Percentiles rank a stretch among this genome's conserved stretches.
These are phyloP conservation scores for Osmerus mordax DNA, from an alignment of 2,113 vertebrate genomes.

Conservation along the genomic window DNA sequence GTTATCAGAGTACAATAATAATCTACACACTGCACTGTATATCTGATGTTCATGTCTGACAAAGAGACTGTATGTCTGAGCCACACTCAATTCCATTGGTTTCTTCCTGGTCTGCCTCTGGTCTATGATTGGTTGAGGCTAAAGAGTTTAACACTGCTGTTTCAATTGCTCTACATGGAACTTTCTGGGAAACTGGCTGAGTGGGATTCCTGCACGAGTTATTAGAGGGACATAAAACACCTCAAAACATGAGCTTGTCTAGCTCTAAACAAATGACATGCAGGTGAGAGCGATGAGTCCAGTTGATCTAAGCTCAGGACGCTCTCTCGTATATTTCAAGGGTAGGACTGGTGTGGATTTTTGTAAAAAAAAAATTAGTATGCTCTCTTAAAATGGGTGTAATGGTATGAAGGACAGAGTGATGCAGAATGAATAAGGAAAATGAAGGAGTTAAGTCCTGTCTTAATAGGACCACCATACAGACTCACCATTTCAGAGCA, in stretches of 20 bases:
- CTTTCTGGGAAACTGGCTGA: background rate
- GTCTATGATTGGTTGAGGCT: background rate
- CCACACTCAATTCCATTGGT: background rate
- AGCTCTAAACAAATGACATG: background rate
- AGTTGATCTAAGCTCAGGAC: background rate
- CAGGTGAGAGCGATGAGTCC: background rate
- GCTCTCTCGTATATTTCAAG: no score
- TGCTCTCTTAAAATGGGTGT: no score
- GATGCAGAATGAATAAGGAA: no score
- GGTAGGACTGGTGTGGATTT: no score
- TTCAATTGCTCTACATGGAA: background rate
- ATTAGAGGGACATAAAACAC: background rate
- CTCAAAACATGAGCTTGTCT: background rate
- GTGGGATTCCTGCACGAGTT: slow-evolving; percentile 14
- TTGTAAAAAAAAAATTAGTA: no score
- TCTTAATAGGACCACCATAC: no score
- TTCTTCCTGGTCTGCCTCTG: background rate
- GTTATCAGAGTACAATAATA: background rate
- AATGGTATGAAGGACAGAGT: no score
- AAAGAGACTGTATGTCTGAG: background rate
- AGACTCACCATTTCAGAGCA: no score
- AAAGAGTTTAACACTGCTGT: background rate
- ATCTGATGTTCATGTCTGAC: background rate
- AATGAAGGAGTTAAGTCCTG: no score
- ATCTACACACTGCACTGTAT: no score